phyloP scores from a whole-genome alignment of 2,113 vertebrate genomes.

The Emberiza fucata region DNA sequence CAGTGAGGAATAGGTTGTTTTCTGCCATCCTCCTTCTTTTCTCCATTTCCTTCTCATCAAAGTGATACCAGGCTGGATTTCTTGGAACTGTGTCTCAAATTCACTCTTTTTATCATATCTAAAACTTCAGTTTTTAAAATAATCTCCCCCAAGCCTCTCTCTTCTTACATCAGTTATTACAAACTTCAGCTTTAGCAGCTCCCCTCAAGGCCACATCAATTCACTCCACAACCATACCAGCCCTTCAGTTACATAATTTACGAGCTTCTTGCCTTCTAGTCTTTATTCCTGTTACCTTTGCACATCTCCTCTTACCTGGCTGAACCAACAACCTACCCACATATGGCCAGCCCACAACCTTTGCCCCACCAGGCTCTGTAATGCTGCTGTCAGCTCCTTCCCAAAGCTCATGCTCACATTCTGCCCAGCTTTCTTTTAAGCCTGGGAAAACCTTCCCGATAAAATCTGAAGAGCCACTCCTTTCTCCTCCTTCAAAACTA shows the following conservation, averaged over 20 bases:
- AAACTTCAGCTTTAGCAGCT: not conserved
- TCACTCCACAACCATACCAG: not conserved
- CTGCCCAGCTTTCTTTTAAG: not conserved
- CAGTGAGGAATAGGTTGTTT: not conserved
- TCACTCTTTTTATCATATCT: not conserved
- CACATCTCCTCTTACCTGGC: constrained; percentile 15
- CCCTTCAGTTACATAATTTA: constrained; percentile 21
- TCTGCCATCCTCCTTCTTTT: not conserved
- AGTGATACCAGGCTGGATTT: not conserved
- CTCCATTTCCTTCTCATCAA: not conserved
- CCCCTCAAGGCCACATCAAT: not conserved
- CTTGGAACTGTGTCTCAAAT: not conserved
- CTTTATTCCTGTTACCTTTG: constrained; percentile 22
- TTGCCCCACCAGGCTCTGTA: not conserved
- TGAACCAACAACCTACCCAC: not conserved
- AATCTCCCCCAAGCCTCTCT: not conserved
- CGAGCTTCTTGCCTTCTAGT: not conserved
- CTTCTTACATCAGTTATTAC: not conserved
- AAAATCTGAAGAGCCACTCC: constrained; percentile 42
- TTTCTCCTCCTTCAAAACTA: not conserved
- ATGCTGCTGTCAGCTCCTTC: not conserved
- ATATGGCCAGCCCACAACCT: not conserved
- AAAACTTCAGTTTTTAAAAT: not conserved
- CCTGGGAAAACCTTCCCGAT: constrained; percentile 34
- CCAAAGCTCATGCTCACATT: not conserved